Evolutionary conservation across 2,113 vertebrate genomes (phyloP).

Genomic region (Ceratotherium simum): DNA sequence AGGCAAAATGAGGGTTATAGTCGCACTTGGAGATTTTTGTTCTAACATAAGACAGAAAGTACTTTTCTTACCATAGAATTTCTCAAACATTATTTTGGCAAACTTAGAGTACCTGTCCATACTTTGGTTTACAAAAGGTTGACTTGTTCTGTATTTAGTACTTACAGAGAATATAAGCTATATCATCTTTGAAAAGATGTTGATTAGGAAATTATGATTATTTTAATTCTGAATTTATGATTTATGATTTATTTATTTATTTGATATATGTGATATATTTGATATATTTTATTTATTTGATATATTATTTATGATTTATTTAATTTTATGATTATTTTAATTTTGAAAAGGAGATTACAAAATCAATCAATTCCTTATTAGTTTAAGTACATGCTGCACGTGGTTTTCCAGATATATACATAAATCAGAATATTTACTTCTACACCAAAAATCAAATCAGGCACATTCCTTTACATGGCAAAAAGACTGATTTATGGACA

Average conservation of each 20-base stretch:
- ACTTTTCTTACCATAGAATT: not conserved
- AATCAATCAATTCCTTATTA: not conserved
- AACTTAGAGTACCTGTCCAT: not conserved
- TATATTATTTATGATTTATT: too few relatives aligned
- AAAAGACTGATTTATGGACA: not conserved
- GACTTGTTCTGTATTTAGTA: not conserved
- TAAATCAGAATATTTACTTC: conserved; percentile 3
- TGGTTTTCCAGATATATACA: not conserved
- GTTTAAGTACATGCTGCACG: not conserved
- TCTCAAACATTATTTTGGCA: not conserved
- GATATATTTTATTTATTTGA: too few relatives aligned
- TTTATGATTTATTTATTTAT: too few relatives aligned
- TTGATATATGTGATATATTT: too few relatives aligned
- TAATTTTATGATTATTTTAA: not conserved
- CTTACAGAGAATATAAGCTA: not conserved
- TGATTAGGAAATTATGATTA: not conserved
- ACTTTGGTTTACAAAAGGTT: not conserved
- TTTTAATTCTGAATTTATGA: not conserved
- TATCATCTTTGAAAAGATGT: not conserved
- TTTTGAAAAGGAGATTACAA: not conserved
- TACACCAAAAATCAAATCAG: not conserved
- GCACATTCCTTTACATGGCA: not conserved
- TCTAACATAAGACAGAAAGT: not conserved
- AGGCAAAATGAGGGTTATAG: not conserved
- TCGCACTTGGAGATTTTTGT: not conserved